Base-by-base conservation (phyloP, 2,113 vertebrate species). In the Herpailurus yagouaroundi region DNA sequence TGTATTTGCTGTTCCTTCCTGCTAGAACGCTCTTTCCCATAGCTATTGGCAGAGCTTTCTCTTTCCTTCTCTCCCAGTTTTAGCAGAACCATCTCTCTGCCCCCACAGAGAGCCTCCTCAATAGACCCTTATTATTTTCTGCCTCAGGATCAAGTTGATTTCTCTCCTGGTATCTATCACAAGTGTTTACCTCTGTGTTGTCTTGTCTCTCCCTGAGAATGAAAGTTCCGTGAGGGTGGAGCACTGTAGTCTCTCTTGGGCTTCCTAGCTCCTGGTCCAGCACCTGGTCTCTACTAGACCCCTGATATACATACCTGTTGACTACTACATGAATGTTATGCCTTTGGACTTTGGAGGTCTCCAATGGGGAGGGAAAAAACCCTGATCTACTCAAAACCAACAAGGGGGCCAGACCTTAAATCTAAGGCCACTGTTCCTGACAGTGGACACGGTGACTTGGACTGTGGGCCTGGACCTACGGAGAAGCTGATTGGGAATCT, bases 391-490 rank as follows among this genome's bases (percentile, higher is more conserved):
- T 79, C 38, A 41, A 85, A 81, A 41, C 11, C 38, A 50, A 10
- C 1, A 3, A 19, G 33, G 27, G 11, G 60, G 18, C 31, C 48
- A 60, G 6, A 15, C 4, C 23, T 19, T 3, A 33, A 10, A 21
- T 19, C 3, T 0, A 14, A 4, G 41, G 50, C 4, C n/a, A 36
- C 5, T 23, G 0, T 41, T 29, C 68, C 89, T 23, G 18, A 38
- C 41, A 29, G 12, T 16, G 8, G 13, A 4, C 66, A 23, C 0
- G 7, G 14, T 29, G 12, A 63, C 85, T 33, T 19, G 33, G 50
- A 38, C 41, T 6, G 10, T 2, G 7, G 29, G 27, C 29, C 74
- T 38, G 11, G 33, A 4, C 1, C 29, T 33, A 21, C 0, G 5
- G 0, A 10, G 14, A 68, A 33, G 73, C 15, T 0, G 18, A 16